Evolutionary conservation across 92 coral and sea anemone species (phyloP), one percentile per base, ranked within the genome.

Genomic region (Phenganax marumi): DNA sequence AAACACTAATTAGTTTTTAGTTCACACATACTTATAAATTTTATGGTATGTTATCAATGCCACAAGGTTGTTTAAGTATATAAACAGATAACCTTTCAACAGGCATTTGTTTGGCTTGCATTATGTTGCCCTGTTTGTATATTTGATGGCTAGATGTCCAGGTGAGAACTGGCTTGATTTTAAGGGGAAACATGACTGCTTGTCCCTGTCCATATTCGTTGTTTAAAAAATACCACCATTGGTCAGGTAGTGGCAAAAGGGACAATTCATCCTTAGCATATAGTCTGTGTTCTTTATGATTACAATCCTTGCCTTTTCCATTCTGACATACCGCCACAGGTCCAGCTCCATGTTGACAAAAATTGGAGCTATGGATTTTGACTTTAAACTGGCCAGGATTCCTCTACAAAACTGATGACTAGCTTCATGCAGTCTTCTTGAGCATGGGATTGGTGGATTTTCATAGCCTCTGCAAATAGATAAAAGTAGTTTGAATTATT

Each of bases 301-400:
- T 56, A 21, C n/a, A 56, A 56, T 56, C n/a, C 63, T 19, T 7
- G 17, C 72, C 50, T 66, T 66, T 58, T 33, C 72, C 50, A 66
- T 12, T 8, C 17, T 33, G 72, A 66, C 17, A 66, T 66, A 66
- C 49, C 72, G 48, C 72, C 72, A 66, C 5, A 66, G 9, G 17
- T 58, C 72, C 50, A 66, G 43, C 49, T 66, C 72, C 19, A 23
- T 66, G 72, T 17, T 47, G 50, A 66, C 72, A 66, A 25, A 66
- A 10, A 49, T 66, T 47, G 72, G 72, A 12, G 72, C 72, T 25
- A 49, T 66, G 12, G 72, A 66, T 49, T 66, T 66, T 66, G 72
- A 66, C 43, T 49, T 25, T 1, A 66, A 49, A 17, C 11, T 25
- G 26, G 72, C 21, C 21, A 58, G 65, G 12, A 64, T 24, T 22